Conservation (phyloP, 1,140 invertebrate genomes). For the Saccostrea glomerata region DNA sequence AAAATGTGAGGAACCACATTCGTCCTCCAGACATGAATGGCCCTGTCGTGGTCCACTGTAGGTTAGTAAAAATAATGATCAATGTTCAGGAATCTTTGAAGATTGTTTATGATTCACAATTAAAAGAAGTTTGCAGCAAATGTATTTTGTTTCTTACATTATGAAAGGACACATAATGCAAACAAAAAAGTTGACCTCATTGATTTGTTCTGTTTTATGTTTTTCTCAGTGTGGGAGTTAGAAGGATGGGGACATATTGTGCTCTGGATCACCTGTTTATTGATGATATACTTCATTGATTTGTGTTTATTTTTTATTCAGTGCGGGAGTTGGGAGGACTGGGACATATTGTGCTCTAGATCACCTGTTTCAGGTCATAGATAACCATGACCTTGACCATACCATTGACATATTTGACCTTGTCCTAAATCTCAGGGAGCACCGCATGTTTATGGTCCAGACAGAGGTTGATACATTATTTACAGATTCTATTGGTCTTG, state of each 20-base stretch:
- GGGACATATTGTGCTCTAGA: constrained; percentile 98
- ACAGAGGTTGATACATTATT: constrained; percentile 78
- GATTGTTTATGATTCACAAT: no score
- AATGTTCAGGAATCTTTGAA: background rate
- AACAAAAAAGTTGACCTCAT: no score
- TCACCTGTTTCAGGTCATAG: constrained; percentile 86
- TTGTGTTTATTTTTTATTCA: constrained; percentile 82
- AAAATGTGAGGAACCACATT: constrained; percentile 59
- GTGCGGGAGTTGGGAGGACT: constrained; percentile 95
- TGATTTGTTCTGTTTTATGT: no score
- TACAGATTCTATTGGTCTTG: background rate
- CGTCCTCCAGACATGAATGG: constrained; percentile 51
- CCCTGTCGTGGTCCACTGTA: constrained; percentile 62
- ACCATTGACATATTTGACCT: constrained; percentile 97
- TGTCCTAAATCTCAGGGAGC: constrained; percentile 95
- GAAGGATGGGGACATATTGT: constrained; percentile 97
- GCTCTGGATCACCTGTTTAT: constrained; percentile 93
- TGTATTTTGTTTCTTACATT: no score
- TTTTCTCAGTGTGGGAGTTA: constrained; percentile 94
- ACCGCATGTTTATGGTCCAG: constrained; percentile 97
- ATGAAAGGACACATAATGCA: no score
- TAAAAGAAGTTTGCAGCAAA: no score
- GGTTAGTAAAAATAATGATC: constrained; percentile 31
- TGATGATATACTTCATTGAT: constrained; percentile 50
- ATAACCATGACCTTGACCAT: constrained; percentile 79